These are phyloP conservation scores for Ianthella basta DNA, from an alignment of 37 sponge, comb jelly and placozoan species.

Conservation along the genomic window DNA sequence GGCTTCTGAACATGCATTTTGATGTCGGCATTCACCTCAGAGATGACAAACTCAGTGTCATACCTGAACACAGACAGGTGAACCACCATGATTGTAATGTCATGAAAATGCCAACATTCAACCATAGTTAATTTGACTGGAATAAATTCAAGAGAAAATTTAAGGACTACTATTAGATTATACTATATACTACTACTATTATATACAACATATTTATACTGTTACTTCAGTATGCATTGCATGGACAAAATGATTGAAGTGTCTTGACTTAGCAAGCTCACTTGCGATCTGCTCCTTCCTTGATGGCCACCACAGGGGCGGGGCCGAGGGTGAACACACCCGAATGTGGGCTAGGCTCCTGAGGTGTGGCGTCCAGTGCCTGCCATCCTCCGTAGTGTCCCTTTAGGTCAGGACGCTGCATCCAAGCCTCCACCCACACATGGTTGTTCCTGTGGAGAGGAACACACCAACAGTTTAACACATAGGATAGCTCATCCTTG, in stretches of 20 bases:
- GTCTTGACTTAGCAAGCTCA: neutral
- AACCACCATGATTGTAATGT: no score
- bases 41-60: conserved; percentile 79
- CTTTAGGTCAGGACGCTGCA: conserved; percentile 65
- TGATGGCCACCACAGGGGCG: conserved; percentile 68
- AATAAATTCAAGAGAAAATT: no score
- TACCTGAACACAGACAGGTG: conserved; percentile 26
- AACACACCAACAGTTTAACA: neutral
- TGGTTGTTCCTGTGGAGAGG: conserved; percentile 62
- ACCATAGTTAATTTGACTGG: no score
- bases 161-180: no score
- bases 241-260: neutral
- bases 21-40: conserved; percentile 75
- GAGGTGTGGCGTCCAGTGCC: conserved; percentile 78
- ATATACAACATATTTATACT: neutral
- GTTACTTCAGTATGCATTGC: neutral
- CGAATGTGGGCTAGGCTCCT: conserved; percentile 64
- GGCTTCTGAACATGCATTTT: conserved; percentile 30
- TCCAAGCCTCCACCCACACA: conserved; percentile 85
- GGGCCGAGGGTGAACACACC: conserved; percentile 59
- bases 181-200: no score
- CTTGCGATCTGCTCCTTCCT: conserved; percentile 59
- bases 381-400: conserved; percentile 75
- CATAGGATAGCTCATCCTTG: neutral
- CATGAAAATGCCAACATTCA: no score